Conservation (phyloP, 2,888 invertebrate genomes). For the Drosophila imparisetae region DNA sequence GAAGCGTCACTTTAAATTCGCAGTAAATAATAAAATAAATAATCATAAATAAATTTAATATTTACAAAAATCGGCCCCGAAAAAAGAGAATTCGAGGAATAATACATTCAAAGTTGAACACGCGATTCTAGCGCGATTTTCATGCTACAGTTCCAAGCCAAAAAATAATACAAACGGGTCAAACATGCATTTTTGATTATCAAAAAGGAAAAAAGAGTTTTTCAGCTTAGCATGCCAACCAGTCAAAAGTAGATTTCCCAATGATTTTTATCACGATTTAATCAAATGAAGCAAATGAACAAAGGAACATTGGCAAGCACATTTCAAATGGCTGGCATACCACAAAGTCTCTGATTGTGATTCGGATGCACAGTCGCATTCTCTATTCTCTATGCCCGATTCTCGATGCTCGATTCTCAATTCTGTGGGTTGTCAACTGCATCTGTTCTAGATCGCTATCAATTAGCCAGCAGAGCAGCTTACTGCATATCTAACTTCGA, state of each 20-base stretch:
- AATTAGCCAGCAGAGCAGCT: slow-evolving; percentile 57
- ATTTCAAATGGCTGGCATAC: slow-evolving; percentile 3
- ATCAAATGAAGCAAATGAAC: slow-evolving; percentile 1
- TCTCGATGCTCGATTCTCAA: slow-evolving; percentile 10
- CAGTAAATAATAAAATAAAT: not conserved
- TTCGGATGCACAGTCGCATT: slow-evolving; percentile 5
- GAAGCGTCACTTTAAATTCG: not conserved
- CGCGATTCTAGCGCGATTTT: not conserved
- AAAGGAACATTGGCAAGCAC: slow-evolving; percentile 4
- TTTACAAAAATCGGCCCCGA: not conserved
- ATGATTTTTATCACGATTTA: slow-evolving; percentile 20
- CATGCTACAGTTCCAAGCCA: not conserved
- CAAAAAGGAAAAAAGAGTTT: not conserved
- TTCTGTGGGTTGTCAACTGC: slow-evolving; percentile 51
- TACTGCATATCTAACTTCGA: slow-evolving; percentile 50
- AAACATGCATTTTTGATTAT: not conserved
- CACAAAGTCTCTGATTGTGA: slow-evolving; percentile 11
- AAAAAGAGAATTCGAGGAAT: no score
- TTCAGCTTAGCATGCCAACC: not conserved
- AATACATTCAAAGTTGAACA: not conserved
- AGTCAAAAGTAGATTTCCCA: slow-evolving; percentile 11
- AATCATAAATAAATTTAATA: not conserved
- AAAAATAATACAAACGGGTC: not conserved
- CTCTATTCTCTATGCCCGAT: slow-evolving; percentile 1
- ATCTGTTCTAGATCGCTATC: slow-evolving; percentile 63